Conservation (phyloP, 1,140 invertebrate species). For the Adelges cooleyi region DNA sequence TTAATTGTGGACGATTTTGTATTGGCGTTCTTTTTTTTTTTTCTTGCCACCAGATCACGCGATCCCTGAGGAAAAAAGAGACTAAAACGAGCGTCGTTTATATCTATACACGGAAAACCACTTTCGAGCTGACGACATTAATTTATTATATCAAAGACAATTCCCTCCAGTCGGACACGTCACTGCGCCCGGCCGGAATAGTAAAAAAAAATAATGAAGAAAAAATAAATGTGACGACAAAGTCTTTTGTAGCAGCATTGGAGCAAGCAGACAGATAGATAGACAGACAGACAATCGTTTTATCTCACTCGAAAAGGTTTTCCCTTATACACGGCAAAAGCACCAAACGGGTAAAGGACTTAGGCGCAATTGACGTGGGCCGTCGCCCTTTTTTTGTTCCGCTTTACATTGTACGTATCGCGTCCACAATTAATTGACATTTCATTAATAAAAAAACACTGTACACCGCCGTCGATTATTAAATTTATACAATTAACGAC, state of each 20-base stretch:
- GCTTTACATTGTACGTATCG: constrained; percentile 20
- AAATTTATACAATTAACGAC: too few species aligned
- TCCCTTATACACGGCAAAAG: neutral
- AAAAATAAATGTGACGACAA: constrained; percentile 18
- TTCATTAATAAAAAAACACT: constrained; percentile 28
- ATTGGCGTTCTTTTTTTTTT: constrained; percentile 17
- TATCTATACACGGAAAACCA: neutral
- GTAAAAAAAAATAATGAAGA: constrained; percentile 1
- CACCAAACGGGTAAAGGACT: neutral
- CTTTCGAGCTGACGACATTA: constrained; percentile 24
- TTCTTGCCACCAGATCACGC: neutral
- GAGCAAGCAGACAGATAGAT: too few species aligned
- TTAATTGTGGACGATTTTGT: constrained; percentile 12
- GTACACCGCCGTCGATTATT: too few species aligned
- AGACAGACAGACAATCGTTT: constrained; percentile 16
- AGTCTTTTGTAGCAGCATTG: constrained; percentile 13
- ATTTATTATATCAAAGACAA: constrained; percentile 28
- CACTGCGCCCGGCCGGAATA: neutral
- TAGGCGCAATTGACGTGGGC: neutral
- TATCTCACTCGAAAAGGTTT: constrained; percentile 27
- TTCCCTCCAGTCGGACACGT: constrained; percentile 13
- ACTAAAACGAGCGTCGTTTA: neutral
- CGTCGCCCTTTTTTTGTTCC: neutral
- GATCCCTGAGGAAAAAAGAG: neutral
- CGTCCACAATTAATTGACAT: constrained; percentile 21